Base-by-base conservation (phyloP, 2,888 invertebrate species). In the Cyclophora albipunctata region DNA sequence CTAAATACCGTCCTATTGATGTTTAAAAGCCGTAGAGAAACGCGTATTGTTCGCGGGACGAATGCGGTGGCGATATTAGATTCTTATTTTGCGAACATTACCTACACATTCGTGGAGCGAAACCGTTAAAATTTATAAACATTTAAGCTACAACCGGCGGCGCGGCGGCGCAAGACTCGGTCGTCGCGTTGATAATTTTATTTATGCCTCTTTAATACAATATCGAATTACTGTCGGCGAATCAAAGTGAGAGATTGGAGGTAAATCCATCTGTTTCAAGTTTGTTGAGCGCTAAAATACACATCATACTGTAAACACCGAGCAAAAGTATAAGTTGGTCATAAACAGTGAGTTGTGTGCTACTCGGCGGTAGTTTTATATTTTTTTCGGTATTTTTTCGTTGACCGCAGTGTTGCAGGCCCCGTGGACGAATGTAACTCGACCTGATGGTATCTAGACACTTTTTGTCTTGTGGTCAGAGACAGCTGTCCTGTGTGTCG, bases 11-110 rank as follows among this genome's bases (percentile, higher is more conserved):
- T 77, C 73, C 85, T 78, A 87, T 87, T 86, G 81, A 87, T 63
- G 87, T 84, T 86, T 87, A 88, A 88, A 86, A 86, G 84, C 83
- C 88, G 84, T 81, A 74, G 78, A 78, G 80, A 83, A 85, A 80
- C 77, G 77, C 34, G 62, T 61, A 74, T 88, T 88, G 87, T 88
- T 75, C 75, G 73, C 70, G 66, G 70, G 57, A 71, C 77, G 75
- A 78, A 81, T 78, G 82, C 81, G 78, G 87, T 85, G 83, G 85
- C 84, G 78, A 81, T 82, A 87, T 87, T 84, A 79, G 83, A 81
- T 73, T 83, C 83, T 78, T 81, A 87, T 87, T 85, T 62, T 60
- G 58, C 66, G 55, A 57, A 66, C 60, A 62, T 61, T 54, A 65
- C 57, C 57, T 50, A 58, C 53, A 53, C 45, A 55, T 57, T 55